A percentile compares a stretch with the other conserved stretches of the same genome.
Evolutionary conservation across 2,797 vertebrate genomes (phyloP).

Genomic region (Cyclura pinguis): DNA sequence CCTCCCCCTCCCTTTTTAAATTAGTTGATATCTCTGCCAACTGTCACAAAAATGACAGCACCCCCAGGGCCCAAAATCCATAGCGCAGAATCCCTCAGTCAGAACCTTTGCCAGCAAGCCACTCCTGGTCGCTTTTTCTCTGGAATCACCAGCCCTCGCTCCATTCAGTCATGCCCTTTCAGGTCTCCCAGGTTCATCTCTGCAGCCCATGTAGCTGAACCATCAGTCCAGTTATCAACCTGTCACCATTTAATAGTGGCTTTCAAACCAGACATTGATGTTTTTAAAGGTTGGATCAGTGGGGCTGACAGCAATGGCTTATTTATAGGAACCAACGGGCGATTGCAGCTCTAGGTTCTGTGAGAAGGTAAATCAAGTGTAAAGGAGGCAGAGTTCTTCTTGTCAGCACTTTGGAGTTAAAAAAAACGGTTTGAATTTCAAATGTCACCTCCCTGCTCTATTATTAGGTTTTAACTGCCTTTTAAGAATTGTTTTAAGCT

Average conservation of each 20-base stretch:
- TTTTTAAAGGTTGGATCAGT: slow-evolving; percentile 47
- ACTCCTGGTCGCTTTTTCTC: too few species aligned
- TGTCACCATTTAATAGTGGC: slow-evolving; percentile 41
- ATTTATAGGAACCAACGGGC: slow-evolving; percentile 47
- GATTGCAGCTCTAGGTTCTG: slow-evolving; percentile 37
- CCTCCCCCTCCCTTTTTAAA: too few species aligned
- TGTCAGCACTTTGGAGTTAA: neutral
- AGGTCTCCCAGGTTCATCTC: neutral
- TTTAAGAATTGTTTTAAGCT: too few species aligned
- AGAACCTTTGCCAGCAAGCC: too few species aligned
- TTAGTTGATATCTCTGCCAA: too few species aligned
- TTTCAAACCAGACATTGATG: slow-evolving; percentile 18
- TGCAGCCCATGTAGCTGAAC: neutral
- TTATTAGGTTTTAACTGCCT: too few species aligned
- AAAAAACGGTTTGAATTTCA: neutral
- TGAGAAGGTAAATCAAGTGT: slow-evolving; percentile 13
- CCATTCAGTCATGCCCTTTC: neutral
- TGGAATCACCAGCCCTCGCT: too few species aligned
- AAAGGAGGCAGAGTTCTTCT: neutral
- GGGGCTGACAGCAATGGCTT: slow-evolving; percentile 45
- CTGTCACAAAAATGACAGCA: too few species aligned
- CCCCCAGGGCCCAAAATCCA: too few species aligned
- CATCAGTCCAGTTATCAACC: slow-evolving; percentile 30
- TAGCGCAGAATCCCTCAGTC: too few species aligned
- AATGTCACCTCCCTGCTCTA: neutral